phyloP scores from a whole-genome alignment of 2,888 invertebrate species.

The Keiferia lycopersicella region DNA sequence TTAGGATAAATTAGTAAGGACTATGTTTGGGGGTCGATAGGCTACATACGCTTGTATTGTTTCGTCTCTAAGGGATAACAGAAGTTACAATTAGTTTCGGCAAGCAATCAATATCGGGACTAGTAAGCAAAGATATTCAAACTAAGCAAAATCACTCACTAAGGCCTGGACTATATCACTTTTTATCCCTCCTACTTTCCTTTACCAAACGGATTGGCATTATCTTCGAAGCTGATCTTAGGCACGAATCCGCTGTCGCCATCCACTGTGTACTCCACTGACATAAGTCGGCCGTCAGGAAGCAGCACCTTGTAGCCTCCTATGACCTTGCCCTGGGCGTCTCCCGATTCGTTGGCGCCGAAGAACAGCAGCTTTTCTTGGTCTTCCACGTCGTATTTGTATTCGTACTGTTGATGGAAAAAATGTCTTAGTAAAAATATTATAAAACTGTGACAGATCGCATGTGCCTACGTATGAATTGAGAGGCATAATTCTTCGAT shows the following conservation, averaged over 20 bases:
- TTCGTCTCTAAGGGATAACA: background rate
- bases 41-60: background rate
- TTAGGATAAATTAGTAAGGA: background rate
- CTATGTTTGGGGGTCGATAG: background rate
- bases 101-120: background rate
- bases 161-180: background rate
- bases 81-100: too few relatives aligned
- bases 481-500: too few relatives aligned
- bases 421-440: slow-evolving; percentile 7
- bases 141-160: background rate
- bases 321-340: slow-evolving; percentile 82
- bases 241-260: slow-evolving; percentile 88
- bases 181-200: slow-evolving; percentile 57
- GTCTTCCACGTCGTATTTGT: slow-evolving; percentile 88
- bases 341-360: slow-evolving; percentile 85
- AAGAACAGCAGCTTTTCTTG: slow-evolving; percentile 85
- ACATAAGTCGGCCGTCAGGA: slow-evolving; percentile 87
- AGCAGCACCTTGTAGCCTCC: slow-evolving; percentile 86
- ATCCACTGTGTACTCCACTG: slow-evolving; percentile 86
- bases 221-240: slow-evolving; percentile 84
- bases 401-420: slow-evolving; percentile 82
- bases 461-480: too few relatives aligned
- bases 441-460: too few relatives aligned
- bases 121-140: background rate
- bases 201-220: slow-evolving; percentile 80